Evolutionary conservation across 2,888 invertebrate species (phyloP).

Genomic region (Pecten maximus): DNA sequence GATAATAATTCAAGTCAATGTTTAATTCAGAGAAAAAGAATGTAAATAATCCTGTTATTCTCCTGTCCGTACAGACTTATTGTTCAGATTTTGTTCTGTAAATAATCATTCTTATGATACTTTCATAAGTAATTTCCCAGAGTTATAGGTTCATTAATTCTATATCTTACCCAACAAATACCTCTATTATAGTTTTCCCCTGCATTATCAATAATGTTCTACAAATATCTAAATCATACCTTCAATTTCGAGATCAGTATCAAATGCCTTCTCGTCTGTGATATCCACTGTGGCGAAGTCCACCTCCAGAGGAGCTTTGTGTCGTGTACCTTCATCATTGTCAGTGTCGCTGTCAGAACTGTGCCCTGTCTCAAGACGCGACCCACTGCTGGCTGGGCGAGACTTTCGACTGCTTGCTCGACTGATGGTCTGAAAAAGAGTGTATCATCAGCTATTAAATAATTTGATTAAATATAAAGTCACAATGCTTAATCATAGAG

Average conservation of each 20-base stretch:
- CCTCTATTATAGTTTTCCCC: too few relatives aligned
- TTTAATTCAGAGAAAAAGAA: too few relatives aligned
- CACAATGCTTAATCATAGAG: too few relatives aligned
- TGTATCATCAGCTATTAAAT: neutral
- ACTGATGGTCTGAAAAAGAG: slow-evolving; percentile 71
- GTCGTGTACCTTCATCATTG: slow-evolving; percentile 59
- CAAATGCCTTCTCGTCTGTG: slow-evolving; percentile 78
- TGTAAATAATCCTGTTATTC: too few relatives aligned
- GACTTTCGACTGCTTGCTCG: slow-evolving; percentile 72
- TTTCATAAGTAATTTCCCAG: too few relatives aligned
- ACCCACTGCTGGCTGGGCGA: slow-evolving; percentile 66
- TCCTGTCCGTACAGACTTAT: too few relatives aligned
- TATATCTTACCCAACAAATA: too few relatives aligned
- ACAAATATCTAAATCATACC: slow-evolving; percentile 61
- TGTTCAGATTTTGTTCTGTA: too few relatives aligned
- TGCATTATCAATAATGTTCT: neutral
- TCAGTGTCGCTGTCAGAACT: slow-evolving; percentile 72
- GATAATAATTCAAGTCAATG: too few relatives aligned
- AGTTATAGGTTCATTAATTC: too few relatives aligned
- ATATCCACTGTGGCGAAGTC: slow-evolving; percentile 69
- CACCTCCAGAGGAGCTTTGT: slow-evolving; percentile 59
- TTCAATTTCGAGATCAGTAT: slow-evolving; percentile 80
- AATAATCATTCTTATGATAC: too few relatives aligned
- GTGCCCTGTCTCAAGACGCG: slow-evolving; percentile 62
- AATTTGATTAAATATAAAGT: neutral